A percentile compares a stretch with the other conserved stretches of the same genome.
These are phyloP conservation scores for Callospermophilus lateralis DNA, from an alignment of 2,113 vertebrate genomes.

Conservation along the genomic window DNA sequence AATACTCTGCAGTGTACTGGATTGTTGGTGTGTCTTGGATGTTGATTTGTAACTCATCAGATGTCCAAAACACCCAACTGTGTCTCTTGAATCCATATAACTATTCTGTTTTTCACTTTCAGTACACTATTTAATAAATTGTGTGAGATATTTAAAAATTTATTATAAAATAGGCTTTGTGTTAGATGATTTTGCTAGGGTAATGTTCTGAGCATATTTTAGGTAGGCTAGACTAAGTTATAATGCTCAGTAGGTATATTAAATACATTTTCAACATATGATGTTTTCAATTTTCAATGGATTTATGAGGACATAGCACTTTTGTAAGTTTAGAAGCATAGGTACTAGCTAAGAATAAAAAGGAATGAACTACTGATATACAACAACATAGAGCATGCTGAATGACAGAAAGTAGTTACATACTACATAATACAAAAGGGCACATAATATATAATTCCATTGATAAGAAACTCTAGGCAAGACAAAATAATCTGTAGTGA, in stretches of 20 bases:
- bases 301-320: neutral
- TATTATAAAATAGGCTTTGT: neutral
- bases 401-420: neutral
- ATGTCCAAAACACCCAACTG: neutral
- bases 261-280: neutral
- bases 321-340: neutral
- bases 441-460: neutral
- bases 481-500: neutral
- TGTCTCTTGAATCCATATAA: neutral
- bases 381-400: neutral
- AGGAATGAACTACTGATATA: neutral
- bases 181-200: neutral
- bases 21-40: neutral
- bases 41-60: neutral
- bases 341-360: neutral
- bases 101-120: neutral
- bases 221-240: neutral
- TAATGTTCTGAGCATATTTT: neutral
- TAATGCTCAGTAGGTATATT: too few species aligned
- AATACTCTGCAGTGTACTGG: accelerated
- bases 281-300: neutral
- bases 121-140: neutral
- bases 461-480: neutral
- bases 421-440: neutral
- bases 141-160: neutral